These are phyloP conservation scores for Trigoniulus corallinus DNA, from an alignment of 1,140 invertebrate genomes.

Conservation along the genomic window DNA sequence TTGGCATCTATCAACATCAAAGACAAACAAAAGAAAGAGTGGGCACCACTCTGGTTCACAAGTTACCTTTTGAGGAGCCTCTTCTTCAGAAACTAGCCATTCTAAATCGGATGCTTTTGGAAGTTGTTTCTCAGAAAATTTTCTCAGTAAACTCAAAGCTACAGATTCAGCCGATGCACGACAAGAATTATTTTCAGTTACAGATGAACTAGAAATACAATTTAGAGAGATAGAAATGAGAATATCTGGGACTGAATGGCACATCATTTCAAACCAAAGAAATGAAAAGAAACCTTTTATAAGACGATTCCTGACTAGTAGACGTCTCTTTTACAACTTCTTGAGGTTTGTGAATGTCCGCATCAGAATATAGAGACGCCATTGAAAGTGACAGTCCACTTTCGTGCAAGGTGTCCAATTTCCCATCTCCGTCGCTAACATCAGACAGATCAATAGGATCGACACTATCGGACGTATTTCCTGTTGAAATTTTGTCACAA, in stretches of 20 bases:
- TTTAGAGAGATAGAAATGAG: no score
- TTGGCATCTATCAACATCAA: no score
- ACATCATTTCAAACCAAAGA: no score
- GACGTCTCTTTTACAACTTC: not conserved
- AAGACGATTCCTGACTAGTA: no score
- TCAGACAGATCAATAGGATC: not conserved
- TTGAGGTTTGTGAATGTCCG: constrained; percentile 22
- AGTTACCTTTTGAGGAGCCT: constrained; percentile 51
- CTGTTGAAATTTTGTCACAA: constrained; percentile 32
- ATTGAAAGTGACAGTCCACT: constrained; percentile 39
- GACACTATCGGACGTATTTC: constrained; percentile 34
- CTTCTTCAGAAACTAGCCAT: constrained; percentile 63
- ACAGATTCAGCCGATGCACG: constrained; percentile 55
- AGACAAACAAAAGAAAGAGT: not conserved
- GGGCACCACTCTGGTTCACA: not conserved
- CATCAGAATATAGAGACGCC: constrained; percentile 42
- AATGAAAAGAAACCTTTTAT: no score
- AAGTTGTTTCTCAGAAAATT: constrained; percentile 57
- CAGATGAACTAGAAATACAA: constrained; percentile 1
- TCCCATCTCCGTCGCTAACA: not conserved
- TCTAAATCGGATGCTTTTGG: constrained; percentile 61
- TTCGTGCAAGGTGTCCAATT: constrained; percentile 18
- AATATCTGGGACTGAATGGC: no score
- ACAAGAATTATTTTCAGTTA: constrained; percentile 19
- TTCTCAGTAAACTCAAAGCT: constrained; percentile 53